Evolutionary conservation across 2,797 vertebrate genomes (phyloP), one percentile per base, ranked within the genome.

Genomic region (Cryptoprocta ferox): DNA sequence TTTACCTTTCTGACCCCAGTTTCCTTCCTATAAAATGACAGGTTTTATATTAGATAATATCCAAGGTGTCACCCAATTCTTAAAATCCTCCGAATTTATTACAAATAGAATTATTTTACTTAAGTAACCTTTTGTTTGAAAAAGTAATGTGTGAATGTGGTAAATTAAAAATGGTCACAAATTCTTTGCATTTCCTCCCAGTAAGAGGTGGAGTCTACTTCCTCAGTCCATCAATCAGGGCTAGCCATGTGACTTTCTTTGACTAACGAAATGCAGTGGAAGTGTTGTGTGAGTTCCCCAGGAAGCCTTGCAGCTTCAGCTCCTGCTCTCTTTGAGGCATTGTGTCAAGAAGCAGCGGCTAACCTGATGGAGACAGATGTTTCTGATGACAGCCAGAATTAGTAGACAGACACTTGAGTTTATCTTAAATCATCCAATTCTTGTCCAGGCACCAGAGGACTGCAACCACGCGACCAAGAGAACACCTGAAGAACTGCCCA

Each of bases 11-110:
- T 65, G 30, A 73, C 18, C 48, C 65, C 32, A 68, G 37, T 59
- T 81, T 90, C 45, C 85, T 83, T 71, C 24, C 45, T 76, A 79
- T 32, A 86, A 65, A 71, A 78, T 35, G 48, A 66, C 30, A 32
- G 0, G 16, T 78, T 86, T 95, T 50, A 16, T 63, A 88, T 14
- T 32, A 70, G 15, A 90, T 53, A 68, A 93, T 80, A 65, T 89
- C 63, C 3, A 78, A 90, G 39, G 15, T 93, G 35, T 59, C 35
- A 84, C 9, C 35, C 45, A 95, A 91, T 81, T 95, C 39, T 91
- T 76, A 93, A 91, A 96, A 66, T 59, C 30, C 66, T 83, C 13
- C 59, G 35, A 73, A 42, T 95, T 59, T 59, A 61, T 81, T 73
- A 91, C 18, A 93, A 93, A 39, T 59, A 75, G 37, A 37, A 66